These are phyloP conservation scores for Synergus itoensis DNA, from an alignment of 2,888 invertebrate genomes.

Conservation along the genomic window DNA sequence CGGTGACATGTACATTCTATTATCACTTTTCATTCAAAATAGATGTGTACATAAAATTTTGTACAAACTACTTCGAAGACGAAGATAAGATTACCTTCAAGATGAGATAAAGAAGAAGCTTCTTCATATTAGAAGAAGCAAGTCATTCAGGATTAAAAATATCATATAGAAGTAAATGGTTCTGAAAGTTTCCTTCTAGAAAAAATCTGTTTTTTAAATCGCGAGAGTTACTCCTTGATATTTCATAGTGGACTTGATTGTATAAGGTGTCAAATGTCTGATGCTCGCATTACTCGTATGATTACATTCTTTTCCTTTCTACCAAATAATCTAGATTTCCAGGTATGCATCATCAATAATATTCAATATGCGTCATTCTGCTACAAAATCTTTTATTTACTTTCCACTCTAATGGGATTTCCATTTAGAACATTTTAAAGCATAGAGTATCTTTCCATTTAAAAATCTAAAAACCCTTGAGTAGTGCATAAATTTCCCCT, in stretches of 20 bases:
- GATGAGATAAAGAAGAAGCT: no score
- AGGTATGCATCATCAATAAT: neutral
- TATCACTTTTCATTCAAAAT: neutral
- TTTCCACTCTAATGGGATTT: no score
- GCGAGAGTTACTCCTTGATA: neutral
- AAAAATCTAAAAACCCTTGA: neutral
- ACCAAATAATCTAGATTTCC: neutral
- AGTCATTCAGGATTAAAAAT: no score
- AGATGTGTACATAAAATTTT: neutral
- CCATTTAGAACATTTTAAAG: no score
- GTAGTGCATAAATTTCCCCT: constrained; percentile 9
- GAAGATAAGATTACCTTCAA: neutral
- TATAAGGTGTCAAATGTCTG: neutral
- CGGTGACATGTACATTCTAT: neutral
- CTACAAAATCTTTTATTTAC: no score
- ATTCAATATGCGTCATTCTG: no score
- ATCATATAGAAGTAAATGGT: no score
- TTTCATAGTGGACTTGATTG: no score
- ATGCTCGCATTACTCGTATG: neutral
- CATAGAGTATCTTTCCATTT: no score
- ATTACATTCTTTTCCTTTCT: neutral
- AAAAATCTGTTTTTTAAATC: neutral
- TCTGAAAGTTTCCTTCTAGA: neutral
- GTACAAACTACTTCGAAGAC: neutral
- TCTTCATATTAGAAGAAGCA: neutral